Evolutionary conservation across 1,140 invertebrate species (phyloP).

Genomic region (Ips typographus): DNA sequence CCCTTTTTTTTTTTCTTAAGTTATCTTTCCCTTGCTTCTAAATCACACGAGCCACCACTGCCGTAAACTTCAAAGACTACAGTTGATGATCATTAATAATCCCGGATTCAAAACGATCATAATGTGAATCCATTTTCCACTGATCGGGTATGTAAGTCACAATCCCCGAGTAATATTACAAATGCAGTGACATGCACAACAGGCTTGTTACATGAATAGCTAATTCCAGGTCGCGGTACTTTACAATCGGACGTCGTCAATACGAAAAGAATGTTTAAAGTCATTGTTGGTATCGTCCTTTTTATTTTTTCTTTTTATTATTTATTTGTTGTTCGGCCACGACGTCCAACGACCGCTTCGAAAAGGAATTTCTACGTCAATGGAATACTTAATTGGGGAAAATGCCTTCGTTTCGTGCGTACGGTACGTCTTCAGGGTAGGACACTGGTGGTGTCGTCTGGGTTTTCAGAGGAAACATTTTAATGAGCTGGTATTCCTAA

Average conservation of each 20-base stretch:
- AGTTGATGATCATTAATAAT: neutral
- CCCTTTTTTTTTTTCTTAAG: too few relatives aligned
- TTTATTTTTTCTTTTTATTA: conserved; percentile 27
- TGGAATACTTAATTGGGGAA: conserved; percentile 23
- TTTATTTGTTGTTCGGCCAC: neutral
- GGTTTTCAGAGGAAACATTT: too few relatives aligned
- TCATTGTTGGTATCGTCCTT: conserved; percentile 20
- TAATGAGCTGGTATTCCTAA: too few relatives aligned
- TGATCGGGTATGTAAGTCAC: conserved; percentile 26
- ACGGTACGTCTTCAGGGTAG: too few relatives aligned
- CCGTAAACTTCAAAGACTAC: too few relatives aligned
- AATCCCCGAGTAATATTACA: conserved; percentile 22
- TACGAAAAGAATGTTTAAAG: conserved; percentile 32
- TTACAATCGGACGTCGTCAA: conserved; percentile 20
- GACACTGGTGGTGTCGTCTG: too few relatives aligned
- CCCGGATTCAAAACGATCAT: conserved; percentile 4
- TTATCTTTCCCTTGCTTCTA: too few relatives aligned
- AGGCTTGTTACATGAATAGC: conserved; percentile 30
- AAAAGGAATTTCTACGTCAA: conserved; percentile 14
- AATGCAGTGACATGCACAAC: conserved; percentile 33
- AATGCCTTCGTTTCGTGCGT: neutral
- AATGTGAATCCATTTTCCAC: conserved; percentile 12
- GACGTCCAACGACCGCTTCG: conserved; percentile 6
- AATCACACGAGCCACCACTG: too few relatives aligned
- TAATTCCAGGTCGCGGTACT: conserved; percentile 24